phyloP scores from a whole-genome alignment of 2,797 vertebrate genomes.

The Linurgus olivaceus region DNA sequence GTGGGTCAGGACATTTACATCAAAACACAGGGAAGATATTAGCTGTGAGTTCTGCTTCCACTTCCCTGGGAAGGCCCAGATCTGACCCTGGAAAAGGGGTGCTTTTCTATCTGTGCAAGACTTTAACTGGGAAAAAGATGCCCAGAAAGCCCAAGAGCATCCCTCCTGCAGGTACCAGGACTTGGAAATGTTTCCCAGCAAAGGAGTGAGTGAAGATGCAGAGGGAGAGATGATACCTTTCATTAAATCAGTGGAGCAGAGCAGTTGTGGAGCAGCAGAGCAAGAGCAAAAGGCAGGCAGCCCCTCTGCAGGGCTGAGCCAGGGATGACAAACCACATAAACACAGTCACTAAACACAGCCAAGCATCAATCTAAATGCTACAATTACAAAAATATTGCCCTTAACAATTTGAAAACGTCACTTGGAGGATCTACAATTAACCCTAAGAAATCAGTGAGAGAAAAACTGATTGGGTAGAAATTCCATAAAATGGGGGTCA shows the following conservation, averaged over 20 bases:
- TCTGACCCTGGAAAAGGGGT: neutral
- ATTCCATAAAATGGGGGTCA: neutral
- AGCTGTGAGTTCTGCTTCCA: neutral
- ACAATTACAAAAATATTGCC: neutral
- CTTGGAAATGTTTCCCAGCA: neutral
- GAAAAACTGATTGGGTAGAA: neutral
- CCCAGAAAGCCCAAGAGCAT: neutral
- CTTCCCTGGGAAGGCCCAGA: neutral
- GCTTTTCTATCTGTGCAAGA: neutral
- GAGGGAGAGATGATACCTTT: neutral
- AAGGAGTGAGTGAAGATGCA: neutral
- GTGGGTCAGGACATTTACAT: neutral
- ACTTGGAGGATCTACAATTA: neutral
- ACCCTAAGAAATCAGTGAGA: neutral
- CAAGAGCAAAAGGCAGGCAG: neutral
- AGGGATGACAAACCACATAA: neutral
- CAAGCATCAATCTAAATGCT: neutral
- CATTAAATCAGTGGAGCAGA: neutral
- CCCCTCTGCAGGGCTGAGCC: neutral
- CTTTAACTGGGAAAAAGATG: neutral
- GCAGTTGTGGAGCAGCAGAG: neutral
- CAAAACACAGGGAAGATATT: neutral
- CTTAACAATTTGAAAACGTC: neutral
- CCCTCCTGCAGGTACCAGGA: neutral
- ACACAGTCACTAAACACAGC: neutral